phyloP scores from a whole-genome alignment of 2,797 vertebrate genomes.

The Carcharodon carcharias region DNA sequence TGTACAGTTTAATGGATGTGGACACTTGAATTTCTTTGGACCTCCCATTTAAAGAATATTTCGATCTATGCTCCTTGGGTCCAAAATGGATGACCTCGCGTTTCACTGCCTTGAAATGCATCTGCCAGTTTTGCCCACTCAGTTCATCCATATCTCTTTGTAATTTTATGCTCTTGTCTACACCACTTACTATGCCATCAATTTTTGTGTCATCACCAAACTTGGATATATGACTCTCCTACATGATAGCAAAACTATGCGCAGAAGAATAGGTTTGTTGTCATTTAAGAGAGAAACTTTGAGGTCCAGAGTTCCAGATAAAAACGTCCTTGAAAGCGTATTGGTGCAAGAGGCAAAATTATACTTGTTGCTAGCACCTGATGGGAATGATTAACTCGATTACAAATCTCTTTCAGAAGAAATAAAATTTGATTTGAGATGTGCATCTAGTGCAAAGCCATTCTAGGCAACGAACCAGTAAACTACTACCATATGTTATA shows the following conservation, averaged over 20 bases:
- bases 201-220: background rate
- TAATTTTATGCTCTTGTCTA: background rate
- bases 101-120: background rate
- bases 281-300: background rate
- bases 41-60: background rate
- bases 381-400: background rate
- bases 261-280: background rate
- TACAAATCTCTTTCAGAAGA: conserved; percentile 1
- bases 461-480: background rate
- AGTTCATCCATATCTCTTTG: background rate
- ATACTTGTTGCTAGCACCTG: background rate
- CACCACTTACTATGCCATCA: background rate
- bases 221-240: background rate
- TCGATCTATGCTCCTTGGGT: background rate
- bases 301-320: too few species aligned
- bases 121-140: background rate
- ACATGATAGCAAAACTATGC: background rate
- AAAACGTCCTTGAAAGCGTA: background rate
- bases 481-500: background rate
- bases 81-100: background rate
- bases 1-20: background rate
- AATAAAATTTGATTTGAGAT: background rate
- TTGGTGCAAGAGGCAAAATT: background rate
- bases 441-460: background rate
- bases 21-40: background rate